Percentiles rank a stretch among this genome's conserved stretches.
These are phyloP conservation scores for Leptinotarsa peninsularis DNA, from an alignment of 2,888 invertebrate genomes.

Conservation along the genomic window DNA sequence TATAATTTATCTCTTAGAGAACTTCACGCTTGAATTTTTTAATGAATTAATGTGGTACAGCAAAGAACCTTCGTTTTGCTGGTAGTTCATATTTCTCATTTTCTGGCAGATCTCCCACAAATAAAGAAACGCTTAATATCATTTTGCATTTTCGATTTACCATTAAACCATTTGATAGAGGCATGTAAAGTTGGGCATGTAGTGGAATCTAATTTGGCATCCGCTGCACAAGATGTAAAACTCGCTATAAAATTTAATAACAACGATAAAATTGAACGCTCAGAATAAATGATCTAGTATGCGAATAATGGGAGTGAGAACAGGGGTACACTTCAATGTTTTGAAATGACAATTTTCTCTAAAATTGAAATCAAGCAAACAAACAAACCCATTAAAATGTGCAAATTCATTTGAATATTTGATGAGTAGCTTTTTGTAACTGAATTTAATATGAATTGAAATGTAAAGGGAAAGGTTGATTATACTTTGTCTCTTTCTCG, in stretches of 20 bases:
- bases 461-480: neutral
- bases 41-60: too few relatives aligned
- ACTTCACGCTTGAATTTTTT: too few relatives aligned
- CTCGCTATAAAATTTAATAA: conserved; percentile 7
- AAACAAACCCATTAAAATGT: neutral
- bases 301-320: neutral
- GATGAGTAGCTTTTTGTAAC: too few relatives aligned
- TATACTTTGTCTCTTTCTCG: too few relatives aligned
- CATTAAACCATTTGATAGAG: neutral
- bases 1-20: too few relatives aligned
- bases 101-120: too few relatives aligned
- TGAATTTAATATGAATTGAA: neutral
- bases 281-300: conserved; percentile 1
- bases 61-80: too few relatives aligned
- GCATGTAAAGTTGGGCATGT: conserved; percentile 1
- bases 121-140: neutral
- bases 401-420: neutral
- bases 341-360: neutral
- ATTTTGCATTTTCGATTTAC: neutral
- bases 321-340: neutral
- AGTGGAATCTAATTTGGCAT: neutral
- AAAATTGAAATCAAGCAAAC: neutral
- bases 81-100: too few relatives aligned
- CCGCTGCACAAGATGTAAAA: conserved; percentile 1
- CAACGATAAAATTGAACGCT: neutral